These are phyloP conservation scores for Branchipolynoe longqiensis DNA, from an alignment of 2,888 invertebrate species.

Conservation along the genomic window DNA sequence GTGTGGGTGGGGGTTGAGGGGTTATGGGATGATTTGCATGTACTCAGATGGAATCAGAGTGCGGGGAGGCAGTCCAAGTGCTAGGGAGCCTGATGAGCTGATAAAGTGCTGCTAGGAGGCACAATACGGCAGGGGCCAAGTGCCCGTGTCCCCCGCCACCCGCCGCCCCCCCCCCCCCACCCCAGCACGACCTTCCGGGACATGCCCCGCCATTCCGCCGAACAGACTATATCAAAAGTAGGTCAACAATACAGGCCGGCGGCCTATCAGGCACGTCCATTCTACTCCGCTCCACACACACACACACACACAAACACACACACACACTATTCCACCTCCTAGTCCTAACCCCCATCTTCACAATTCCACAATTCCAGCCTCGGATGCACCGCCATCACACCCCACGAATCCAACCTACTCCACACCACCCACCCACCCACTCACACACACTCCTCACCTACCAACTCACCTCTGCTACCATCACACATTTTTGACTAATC, in stretches of 20 bases:
- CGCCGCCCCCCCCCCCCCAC: background rate
- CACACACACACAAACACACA: too few relatives aligned
- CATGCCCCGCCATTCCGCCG: background rate
- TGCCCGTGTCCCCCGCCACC: background rate
- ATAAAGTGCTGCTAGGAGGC: slow-evolving; percentile 40
- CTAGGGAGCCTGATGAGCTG: slow-evolving; percentile 50
- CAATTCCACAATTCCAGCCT: too few relatives aligned
- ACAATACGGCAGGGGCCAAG: slow-evolving; percentile 30
- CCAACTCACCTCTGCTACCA: too few relatives aligned
- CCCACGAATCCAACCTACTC: too few relatives aligned
- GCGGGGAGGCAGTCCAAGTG: slow-evolving; percentile 41
- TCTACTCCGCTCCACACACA: too few relatives aligned
- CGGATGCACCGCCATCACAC: too few relatives aligned
- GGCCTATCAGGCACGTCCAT: too few relatives aligned
- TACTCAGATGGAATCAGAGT: slow-evolving; percentile 54
- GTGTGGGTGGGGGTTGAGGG: background rate
- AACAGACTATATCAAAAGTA: slow-evolving; percentile 18
- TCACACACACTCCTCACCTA: too few relatives aligned
- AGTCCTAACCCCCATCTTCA: too few relatives aligned
- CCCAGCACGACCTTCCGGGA: background rate
- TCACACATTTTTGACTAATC: too few relatives aligned
- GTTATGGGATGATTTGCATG: slow-evolving; percentile 50
- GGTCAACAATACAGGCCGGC: slow-evolving; percentile 15
- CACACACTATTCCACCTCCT: too few relatives aligned
- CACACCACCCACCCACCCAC: too few relatives aligned